Base-by-base conservation (phyloP, 2,888 invertebrate genomes). In the Drosophila mercatorum region DNA sequence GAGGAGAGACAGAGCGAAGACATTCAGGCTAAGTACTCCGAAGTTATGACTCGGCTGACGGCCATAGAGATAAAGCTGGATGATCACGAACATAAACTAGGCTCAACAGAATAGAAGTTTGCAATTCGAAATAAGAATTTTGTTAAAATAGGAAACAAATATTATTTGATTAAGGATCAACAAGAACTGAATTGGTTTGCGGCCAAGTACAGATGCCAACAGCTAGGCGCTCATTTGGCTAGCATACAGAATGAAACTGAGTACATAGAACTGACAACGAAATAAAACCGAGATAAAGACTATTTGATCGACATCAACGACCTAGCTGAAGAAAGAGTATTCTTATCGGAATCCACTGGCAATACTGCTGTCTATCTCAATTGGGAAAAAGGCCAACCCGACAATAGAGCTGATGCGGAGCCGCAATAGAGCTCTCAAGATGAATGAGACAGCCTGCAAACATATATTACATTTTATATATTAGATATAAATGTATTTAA, bases 231-330 rank as follows among this genome's bases (percentile, higher is more conserved):
- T 31, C 43, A 56, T 2, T 34, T 56, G 31, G 56, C 2, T 22
- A 56, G 17, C 28, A 7, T 56, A 2, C 31, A 31, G 26, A 40
- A 55, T 22, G 31, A 43, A 31, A 7, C 41, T 2, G 41, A 56
- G 41, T 43, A 5, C 12, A 2, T 8, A 0, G 41, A 31, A 1
- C 12, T 56, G 2, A 31, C 0, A 5, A 7, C 3, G 3, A 17
- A 17, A 4, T 2, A 41, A 4, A 12, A 55, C 17, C 11, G 3
- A 0, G 0, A 17, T 3, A 4, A 5, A 8, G 1, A 26, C 2
- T 38, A 53, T 22, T 51, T 17, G 34, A 34, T 6, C 5, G 47
- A 49, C 28, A n/a, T 49, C 49, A 49, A 31, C 10, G 49, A 49
- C 14, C 49, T 49, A 5, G 49, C 28, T 10, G n/a, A 49, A 4